These are phyloP conservation scores for Vireo griseus DNA, from an alignment of 2,797 vertebrate species.

Conservation along the genomic window DNA sequence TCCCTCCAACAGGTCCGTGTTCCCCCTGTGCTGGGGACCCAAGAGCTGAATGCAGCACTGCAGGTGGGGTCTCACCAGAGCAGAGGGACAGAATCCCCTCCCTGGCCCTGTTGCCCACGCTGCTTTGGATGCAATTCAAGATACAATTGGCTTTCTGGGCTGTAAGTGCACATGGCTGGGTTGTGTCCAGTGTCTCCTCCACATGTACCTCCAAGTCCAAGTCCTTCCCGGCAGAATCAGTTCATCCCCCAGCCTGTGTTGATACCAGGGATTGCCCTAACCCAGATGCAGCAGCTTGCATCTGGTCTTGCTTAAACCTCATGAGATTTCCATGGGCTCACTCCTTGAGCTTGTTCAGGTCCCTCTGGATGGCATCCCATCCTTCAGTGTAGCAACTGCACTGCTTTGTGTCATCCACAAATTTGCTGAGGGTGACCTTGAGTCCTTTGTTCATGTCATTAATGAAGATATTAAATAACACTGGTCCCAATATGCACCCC, in stretches of 20 bases:
- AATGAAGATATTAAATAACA: background rate
- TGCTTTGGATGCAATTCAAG: background rate
- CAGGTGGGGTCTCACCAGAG: background rate
- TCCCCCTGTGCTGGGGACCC: background rate
- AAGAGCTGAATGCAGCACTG: background rate
- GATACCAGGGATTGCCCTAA: fast-evolving
- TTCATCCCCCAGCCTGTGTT: too few relatives aligned
- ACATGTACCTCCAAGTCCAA: background rate
- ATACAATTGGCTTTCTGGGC: fast-evolving
- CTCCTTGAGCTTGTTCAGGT: background rate
- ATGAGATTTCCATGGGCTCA: background rate
- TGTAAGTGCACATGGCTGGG: fast-evolving
- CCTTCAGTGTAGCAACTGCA: background rate
- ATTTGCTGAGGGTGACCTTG: too few relatives aligned
- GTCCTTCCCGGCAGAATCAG: background rate
- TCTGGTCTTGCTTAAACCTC: background rate
- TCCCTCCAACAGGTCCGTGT: fast-evolving
- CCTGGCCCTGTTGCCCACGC: fast-evolving
- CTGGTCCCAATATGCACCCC: background rate
- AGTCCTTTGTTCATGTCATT: background rate
- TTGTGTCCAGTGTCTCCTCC: background rate
- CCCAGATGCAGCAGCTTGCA: too few relatives aligned
- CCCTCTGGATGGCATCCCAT: too few relatives aligned
- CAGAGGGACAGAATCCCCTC: background rate
- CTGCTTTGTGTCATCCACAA: background rate